A percentile compares a stretch with the other conserved stretches of the same genome.
phyloP scores from a whole-genome alignment of 2,888 invertebrate genomes.

The Muscina levida region DNA sequence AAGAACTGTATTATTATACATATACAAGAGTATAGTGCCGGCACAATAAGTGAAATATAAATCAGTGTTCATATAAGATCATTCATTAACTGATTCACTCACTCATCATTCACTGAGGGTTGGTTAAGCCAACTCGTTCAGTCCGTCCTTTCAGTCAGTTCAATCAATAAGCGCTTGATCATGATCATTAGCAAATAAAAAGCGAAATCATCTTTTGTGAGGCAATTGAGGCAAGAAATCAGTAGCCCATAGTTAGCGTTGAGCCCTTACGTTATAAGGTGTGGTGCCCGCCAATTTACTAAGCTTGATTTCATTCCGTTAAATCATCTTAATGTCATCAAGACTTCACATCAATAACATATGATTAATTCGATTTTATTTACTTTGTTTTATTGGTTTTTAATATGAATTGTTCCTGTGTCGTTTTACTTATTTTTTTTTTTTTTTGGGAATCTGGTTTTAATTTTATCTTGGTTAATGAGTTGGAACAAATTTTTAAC shows the following conservation, averaged over 20 bases:
- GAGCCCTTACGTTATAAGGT: too few relatives aligned
- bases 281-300: constrained; percentile 14
- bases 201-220: constrained; percentile 49
- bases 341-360: background rate
- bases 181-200: constrained; percentile 72
- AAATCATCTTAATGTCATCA: constrained; percentile 63
- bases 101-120: background rate
- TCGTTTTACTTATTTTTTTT: background rate
- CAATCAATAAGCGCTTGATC: constrained; percentile 73
- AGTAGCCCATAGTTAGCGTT: constrained; percentile 40
- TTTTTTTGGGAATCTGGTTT: constrained; percentile 6
- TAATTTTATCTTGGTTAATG: constrained; percentile 46
- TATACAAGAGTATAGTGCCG: background rate
- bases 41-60: too few relatives aligned
- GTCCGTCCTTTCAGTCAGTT: background rate
- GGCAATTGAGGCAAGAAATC: constrained; percentile 31
- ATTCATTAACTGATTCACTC: constrained; percentile 25
- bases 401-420: constrained; percentile 11
- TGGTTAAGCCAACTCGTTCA: background rate
- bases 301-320: constrained; percentile 34
- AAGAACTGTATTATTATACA: background rate
- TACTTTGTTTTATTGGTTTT: constrained; percentile 15
- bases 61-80: background rate
- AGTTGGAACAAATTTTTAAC: constrained; percentile 48
- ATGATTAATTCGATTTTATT: constrained; percentile 46